Conservation (phyloP, 2,113 vertebrate species). For the Vidua macroura region DNA sequence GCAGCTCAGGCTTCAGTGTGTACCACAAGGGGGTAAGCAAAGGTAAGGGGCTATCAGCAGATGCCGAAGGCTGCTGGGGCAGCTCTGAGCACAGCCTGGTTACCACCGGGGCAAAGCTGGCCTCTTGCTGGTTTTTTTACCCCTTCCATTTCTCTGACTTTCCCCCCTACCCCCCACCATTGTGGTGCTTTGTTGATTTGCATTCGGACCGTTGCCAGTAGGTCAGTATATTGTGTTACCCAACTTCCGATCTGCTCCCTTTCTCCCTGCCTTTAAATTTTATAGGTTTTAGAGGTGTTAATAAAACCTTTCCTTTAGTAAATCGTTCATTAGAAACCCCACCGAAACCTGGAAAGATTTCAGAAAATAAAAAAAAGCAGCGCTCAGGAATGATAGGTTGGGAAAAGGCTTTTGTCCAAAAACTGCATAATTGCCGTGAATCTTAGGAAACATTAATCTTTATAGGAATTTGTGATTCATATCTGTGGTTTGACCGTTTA, state of each 20-base stretch:
- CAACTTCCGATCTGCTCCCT: conserved; percentile 17
- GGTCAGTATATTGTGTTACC: conserved; percentile 30
- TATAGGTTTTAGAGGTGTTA: conserved; percentile 46
- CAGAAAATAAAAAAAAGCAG: background rate
- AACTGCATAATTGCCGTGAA: conserved; percentile 44
- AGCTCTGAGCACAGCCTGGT: background rate
- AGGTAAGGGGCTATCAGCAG: conserved; percentile 24
- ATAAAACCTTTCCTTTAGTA: conserved; percentile 59
- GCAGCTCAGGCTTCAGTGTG: background rate
- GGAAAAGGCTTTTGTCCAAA: conserved; percentile 53
- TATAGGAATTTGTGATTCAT: conserved; percentile 63
- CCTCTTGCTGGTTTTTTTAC: background rate
- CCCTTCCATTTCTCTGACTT: background rate
- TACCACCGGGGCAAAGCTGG: background rate
- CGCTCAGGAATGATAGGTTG: background rate
- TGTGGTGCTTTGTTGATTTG: background rate
- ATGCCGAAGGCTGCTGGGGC: background rate
- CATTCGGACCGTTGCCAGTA: conserved; percentile 3
- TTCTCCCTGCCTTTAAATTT: background rate
- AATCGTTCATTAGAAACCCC: conserved; percentile 30
- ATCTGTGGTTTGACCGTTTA: conserved; percentile 47
- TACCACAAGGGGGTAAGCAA: conserved; percentile 25
- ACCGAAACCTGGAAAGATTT: conserved; percentile 32
- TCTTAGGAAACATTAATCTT: conserved; percentile 61
- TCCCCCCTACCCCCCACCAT: background rate